phyloP scores from a whole-genome alignment of 2,113 vertebrate species.

The Patagioenas fasciata region DNA sequence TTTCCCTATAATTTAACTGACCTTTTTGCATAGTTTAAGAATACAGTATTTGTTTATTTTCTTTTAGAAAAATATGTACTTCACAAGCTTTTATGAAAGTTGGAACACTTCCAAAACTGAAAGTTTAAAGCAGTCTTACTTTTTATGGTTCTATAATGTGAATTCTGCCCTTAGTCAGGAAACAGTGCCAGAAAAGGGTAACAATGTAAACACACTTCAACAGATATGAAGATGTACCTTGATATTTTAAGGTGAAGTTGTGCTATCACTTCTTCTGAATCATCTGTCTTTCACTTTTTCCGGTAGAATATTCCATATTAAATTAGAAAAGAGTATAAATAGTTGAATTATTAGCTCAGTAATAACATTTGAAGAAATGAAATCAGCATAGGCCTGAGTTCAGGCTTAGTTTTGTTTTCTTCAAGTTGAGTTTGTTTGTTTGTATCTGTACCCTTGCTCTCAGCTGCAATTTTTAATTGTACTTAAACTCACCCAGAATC shows the following conservation, averaged over 20 bases:
- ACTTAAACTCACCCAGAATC: neutral
- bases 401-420: neutral
- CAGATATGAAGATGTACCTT: neutral
- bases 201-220: neutral
- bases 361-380: neutral
- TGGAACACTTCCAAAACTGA: neutral
- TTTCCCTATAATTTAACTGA: neutral
- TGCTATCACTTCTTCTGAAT: neutral
- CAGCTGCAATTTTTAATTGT: neutral
- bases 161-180: neutral
- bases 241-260: neutral
- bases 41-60: neutral
- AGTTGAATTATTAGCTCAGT: neutral
- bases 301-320: neutral
- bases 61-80: neutral
- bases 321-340: neutral
- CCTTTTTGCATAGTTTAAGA: neutral
- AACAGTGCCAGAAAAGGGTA: neutral
- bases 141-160: neutral
- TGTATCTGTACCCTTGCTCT: accelerated
- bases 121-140: neutral
- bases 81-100: neutral
- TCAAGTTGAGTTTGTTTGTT: neutral
- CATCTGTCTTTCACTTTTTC: neutral
- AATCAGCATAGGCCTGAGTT: neutral